Evolutionary conservation across 1,140 invertebrate genomes (phyloP).

Genomic region (Saxidomus purpurata): DNA sequence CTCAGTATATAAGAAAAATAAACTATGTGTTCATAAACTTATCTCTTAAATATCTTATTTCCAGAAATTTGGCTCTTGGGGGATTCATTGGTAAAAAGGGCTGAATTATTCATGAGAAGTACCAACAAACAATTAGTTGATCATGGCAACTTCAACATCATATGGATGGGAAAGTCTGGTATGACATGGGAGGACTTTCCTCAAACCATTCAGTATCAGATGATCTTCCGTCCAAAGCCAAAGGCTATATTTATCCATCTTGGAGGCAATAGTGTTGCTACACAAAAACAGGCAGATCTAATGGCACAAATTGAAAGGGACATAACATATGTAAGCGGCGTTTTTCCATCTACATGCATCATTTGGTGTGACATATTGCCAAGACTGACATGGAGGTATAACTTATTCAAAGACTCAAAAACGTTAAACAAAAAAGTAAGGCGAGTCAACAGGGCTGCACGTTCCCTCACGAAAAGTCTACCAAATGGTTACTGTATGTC

Average conservation of each 20-base stretch:
- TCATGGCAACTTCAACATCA: neutral
- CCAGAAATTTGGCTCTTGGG: conserved; percentile 22
- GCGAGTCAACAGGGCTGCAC: neutral
- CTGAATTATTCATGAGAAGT: neutral
- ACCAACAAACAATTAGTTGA: neutral
- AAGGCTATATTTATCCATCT: neutral
- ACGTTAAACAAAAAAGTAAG: neutral
- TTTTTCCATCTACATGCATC: neutral
- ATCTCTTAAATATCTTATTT: neutral
- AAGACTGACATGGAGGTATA: neutral
- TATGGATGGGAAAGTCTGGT: neutral
- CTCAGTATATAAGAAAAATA: neutral
- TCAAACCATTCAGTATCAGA: neutral
- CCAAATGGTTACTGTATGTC: no score
- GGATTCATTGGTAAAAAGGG: neutral
- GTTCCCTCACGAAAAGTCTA: no score
- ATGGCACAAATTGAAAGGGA: neutral
- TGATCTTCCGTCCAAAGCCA: neutral
- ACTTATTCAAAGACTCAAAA: neutral
- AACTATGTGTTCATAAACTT: neutral
- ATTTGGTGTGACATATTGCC: conserved; percentile 33
- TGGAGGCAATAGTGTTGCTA: neutral
- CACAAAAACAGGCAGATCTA: neutral
- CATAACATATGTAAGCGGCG: neutral
- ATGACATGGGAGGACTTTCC: neutral